Evolutionary conservation across 2,888 invertebrate genomes (phyloP), one percentile per base, ranked within the genome.

Genomic region (Lottia scabra): DNA sequence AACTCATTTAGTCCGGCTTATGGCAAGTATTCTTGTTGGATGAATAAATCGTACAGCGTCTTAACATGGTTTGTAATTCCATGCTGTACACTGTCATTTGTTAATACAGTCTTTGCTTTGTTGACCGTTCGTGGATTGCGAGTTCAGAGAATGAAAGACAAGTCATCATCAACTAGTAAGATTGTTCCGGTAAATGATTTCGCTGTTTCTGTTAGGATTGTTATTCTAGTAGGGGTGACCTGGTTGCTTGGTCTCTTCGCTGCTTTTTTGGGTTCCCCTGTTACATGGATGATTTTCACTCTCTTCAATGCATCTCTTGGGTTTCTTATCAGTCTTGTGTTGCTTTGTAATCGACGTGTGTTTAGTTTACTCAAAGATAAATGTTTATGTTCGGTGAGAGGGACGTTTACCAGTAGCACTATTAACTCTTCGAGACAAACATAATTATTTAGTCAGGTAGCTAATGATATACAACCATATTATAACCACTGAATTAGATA

Each of bases 201-300:
- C 13, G 46, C 67, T 46, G 72, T 78, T 30, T 72, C 71, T 46
- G 65, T 75, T 13, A 74, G 76, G 70, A 74, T 78, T 66, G 48
- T 74, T 43, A 63, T 78, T 16, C 74, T 78, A 63, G 74, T 78
- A 27, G 78, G 78, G 43, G 65, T 78, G 43, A 78, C 78, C 38
- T 78, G 78, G 78, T 45, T 73, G 44, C 56, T 76, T 12, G 78
- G 78, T 15, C 67, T 78, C 38, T 30, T 78, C n/a, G 72, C 78
- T 4, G 73, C 74, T 1, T 15, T 75, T n/a, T 23, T 56, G 0
- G 56, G 23, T 12, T 56, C 56, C 23, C 56, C 56, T 27, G 67
- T 68, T 13, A 16, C 72, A 63, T 74, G 76, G 74, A 70, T 76
- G 45, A 68, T 71, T 26, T 76, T 74, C 65, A 74, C 76, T 12